Percentiles rank a stretch among this genome's conserved stretches.
Evolutionary conservation across 2,888 invertebrate genomes (phyloP).

Genomic region (Dermolepida albohirtum): DNA sequence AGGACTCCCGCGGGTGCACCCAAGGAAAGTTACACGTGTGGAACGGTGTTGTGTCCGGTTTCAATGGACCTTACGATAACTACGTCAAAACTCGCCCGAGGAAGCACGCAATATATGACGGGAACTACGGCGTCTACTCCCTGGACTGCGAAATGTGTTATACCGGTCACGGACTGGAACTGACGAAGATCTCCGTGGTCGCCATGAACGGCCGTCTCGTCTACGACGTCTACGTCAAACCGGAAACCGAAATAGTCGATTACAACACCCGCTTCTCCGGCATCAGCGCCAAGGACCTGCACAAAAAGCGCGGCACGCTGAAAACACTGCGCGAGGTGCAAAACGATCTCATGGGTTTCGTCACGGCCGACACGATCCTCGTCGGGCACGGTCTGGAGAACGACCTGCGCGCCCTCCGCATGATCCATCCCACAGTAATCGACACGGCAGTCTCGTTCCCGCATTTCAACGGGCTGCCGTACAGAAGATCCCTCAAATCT

Average conservation of each 20-base stretch:
- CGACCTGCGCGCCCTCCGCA: constrained; percentile 87
- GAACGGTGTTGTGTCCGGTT: constrained; percentile 76
- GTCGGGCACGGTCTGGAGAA: constrained; percentile 97
- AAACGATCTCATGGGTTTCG: constrained; percentile 83
- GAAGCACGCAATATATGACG: constrained; percentile 66
- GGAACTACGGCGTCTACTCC: constrained; percentile 75
- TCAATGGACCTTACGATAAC: constrained; percentile 79
- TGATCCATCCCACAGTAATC: constrained; percentile 86
- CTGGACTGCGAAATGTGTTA: constrained; percentile 98
- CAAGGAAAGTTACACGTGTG: constrained; percentile 79
- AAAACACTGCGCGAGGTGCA: constrained; percentile 86
- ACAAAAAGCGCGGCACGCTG: constrained; percentile 64
- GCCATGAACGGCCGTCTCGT: constrained; percentile 78
- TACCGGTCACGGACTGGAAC: constrained; percentile 86
- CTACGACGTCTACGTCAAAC: constrained; percentile 87
- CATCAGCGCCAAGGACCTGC: constrained; percentile 76
- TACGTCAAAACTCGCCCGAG: constrained; percentile 71
- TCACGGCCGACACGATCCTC: constrained; percentile 86
- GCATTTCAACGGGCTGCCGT: constrained; percentile 85
- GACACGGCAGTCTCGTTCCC: constrained; percentile 93
- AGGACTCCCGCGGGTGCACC: constrained; percentile 73
- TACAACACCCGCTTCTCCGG: constrained; percentile 97
- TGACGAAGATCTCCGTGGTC: constrained; percentile 89
- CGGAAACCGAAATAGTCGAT: constrained; percentile 86
- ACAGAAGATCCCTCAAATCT: constrained; percentile 83